Evolutionary conservation across 2,888 invertebrate genomes (phyloP).

Genomic region (Carterocephalus palaemon): DNA sequence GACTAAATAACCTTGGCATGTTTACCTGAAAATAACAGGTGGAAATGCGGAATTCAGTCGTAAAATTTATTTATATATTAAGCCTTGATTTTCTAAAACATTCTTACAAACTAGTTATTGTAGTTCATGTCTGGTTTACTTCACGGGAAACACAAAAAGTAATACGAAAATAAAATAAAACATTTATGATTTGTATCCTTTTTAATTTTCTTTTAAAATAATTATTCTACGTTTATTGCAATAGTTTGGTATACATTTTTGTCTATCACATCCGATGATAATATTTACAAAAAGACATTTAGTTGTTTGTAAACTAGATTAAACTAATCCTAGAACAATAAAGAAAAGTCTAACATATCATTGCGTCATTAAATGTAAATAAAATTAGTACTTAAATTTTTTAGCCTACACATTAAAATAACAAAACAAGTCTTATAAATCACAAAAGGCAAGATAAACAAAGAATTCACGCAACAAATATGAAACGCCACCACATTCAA

Average conservation of each 20-base stretch:
- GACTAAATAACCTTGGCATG: slow-evolving; percentile 44
- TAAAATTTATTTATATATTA: slow-evolving; percentile 6
- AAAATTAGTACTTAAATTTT: not conserved
- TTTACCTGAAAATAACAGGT: slow-evolving; percentile 52
- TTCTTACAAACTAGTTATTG: too few species aligned
- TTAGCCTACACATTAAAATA: slow-evolving; percentile 1
- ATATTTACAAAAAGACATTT: slow-evolving; percentile 1
- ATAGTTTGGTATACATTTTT: slow-evolving; percentile 11
- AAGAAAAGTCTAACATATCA: too few species aligned
- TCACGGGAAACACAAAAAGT: too few species aligned
- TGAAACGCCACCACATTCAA: too few species aligned
- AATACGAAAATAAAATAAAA: too few species aligned
- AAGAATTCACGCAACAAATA: too few species aligned
- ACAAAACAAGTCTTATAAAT: slow-evolving; percentile 11
- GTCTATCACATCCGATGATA: not conserved
- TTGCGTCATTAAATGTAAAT: not conserved
- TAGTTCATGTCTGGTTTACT: too few species aligned
- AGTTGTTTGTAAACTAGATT: not conserved
- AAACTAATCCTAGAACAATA: too few species aligned
- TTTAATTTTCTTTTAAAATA: too few species aligned
- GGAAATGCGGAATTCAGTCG: slow-evolving; percentile 14
- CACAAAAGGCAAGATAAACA: slow-evolving; percentile 7
- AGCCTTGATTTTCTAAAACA: too few species aligned
- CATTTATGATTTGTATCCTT: too few species aligned
- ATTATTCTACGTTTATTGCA: too few species aligned